Evolutionary conservation across 2,888 invertebrate genomes (phyloP), one percentile per base, ranked within the genome.

Genomic region (Thecophora atra): DNA sequence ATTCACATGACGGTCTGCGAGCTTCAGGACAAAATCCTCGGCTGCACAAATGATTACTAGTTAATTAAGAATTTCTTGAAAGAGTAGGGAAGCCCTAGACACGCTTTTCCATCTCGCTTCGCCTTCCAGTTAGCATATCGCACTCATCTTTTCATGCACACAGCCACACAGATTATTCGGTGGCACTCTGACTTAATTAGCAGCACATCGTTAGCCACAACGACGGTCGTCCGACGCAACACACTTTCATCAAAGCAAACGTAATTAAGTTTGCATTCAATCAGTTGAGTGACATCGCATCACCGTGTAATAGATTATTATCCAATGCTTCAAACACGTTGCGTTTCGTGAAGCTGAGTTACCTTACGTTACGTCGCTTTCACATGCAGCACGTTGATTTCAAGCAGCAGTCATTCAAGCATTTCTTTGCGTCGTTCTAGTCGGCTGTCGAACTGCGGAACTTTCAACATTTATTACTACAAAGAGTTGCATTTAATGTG

Each of bases 191-290:
- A 47, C 69, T 52, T 54, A 30, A 26, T 63, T 30, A 17, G 21
- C 17, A n/a, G n/a, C n/a, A n/a, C n/a, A n/a, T n/a, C n/a, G n/a
- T n/a, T n/a, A n/a, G n/a, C n/a, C n/a, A n/a, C n/a, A n/a, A n/a
- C n/a, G n/a, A n/a, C n/a, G n/a, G n/a, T n/a, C n/a, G n/a, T n/a
- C n/a, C n/a, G n/a, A n/a, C n/a, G 51, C 60, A 60, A 62, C 51
- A 47, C 28, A n/a, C n/a, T n/a, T n/a, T n/a, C n/a, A 62, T 52
- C 63, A 70, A 70, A 70, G 63, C 52, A 70, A 70, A 62, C 63
- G 62, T 63, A 70, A 70, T 52, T 63, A 70, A 70, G 62, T 24
- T 28, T 30, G 70, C 30, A 52, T 70, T 70, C 63, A 62, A 70
- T 70, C 70, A 70, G 56, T 19, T 47, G 42, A 42, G n/a, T n/a